phyloP scores from a whole-genome alignment of 2,888 invertebrate species.

The Barypeithes pellucidus region DNA sequence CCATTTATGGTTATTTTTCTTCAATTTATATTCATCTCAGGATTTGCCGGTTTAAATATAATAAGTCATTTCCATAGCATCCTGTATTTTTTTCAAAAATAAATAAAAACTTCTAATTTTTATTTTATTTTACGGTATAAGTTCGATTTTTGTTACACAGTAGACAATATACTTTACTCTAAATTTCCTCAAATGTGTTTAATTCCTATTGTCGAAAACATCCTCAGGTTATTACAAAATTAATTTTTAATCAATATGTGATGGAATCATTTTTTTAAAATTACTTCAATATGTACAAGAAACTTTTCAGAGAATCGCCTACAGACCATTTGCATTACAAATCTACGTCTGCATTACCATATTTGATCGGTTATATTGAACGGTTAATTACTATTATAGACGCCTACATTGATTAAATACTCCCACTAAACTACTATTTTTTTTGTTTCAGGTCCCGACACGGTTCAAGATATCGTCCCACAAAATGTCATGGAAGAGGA shows the following conservation, averaged over 20 bases:
- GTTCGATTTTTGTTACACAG: too few relatives aligned
- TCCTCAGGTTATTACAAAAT: too few relatives aligned
- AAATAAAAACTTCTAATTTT: too few relatives aligned
- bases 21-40: too few relatives aligned
- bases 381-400: constrained; percentile 61
- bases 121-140: neutral
- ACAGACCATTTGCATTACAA: constrained; percentile 59
- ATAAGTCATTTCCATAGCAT: too few relatives aligned
- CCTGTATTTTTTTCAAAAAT: too few relatives aligned
- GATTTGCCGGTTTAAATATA: too few relatives aligned
- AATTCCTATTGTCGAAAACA: too few relatives aligned
- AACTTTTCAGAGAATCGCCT: constrained; percentile 17
- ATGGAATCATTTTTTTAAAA: constrained; percentile 7
- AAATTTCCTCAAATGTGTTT: too few relatives aligned
- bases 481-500: constrained; percentile 79
- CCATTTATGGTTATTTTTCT: too few relatives aligned
- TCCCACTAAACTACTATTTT: constrained; percentile 54
- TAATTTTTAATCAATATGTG: too few relatives aligned
- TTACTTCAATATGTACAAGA: neutral
- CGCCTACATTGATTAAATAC: constrained; percentile 58
- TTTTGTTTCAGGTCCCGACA: constrained; percentile 80
- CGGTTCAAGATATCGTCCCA: constrained; percentile 82
- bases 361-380: constrained; percentile 59
- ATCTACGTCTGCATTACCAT: constrained; percentile 58
- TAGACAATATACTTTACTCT: too few relatives aligned